Evolutionary conservation across 2,888 invertebrate genomes (phyloP), one percentile per base, ranked within the genome.

Genomic region (Panopea generosa): DNA sequence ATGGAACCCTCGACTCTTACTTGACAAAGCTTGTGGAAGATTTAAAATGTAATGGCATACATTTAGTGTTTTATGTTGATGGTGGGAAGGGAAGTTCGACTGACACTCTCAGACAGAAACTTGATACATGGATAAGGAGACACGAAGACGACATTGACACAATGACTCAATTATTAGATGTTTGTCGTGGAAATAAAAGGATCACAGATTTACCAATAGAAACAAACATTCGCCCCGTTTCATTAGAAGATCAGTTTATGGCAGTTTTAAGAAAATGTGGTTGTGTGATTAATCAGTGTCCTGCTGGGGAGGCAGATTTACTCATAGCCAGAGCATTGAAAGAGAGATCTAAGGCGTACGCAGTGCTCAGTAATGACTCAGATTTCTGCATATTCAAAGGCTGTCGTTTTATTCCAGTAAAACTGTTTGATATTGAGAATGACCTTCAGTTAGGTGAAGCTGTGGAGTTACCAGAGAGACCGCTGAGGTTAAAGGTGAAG

Each of bases 381-480:
- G 92, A 92, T 73, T 92, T 92, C 68, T 88, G 88, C 71, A 83
- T 91, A 40, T 90, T 91, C 70, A 80, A 81, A 59, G 81, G 86
- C 68, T 81, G 88, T 66, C 55, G 83, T n/a, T 84, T 90, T 59
- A 87, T 91, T 56, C 87, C 88, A 1, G 53, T 85, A 50, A 78
- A 87, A n/a, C 77, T 89, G 55, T 91, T 91, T 86, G 91, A 91
- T 68, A 59, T 87, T 20, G 62, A 86, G 4, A 85, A 88, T 65
- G 86, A 90, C 69, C 82, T 91, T n/a, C 80, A 84, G 18, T 79
- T 91, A 14, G 88, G 87, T 2, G 77, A 75, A 40, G 69, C 82
- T n/a, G 18, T 70, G 7, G 83, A 77, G 16, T 50, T 83, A 18
- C 86, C 90, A 26, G 78, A 83, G 38, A 85, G 86, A 56, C 91